Percentiles rank a stretch among this genome's conserved stretches.
Evolutionary conservation across 2,797 vertebrate species (phyloP).

Genomic region (Nasua narica): DNA sequence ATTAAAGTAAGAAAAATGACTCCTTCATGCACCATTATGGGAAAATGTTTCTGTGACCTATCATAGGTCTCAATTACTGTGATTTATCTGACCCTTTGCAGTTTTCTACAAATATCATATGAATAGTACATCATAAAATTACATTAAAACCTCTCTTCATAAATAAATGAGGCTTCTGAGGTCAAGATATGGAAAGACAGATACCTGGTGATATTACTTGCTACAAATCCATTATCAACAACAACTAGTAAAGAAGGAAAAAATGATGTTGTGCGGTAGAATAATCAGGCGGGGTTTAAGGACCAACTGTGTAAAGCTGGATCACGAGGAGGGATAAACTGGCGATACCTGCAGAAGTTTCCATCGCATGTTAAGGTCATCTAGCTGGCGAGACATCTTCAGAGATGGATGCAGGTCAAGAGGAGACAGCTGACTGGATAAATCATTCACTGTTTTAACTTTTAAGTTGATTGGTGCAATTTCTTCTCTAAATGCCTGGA

Average conservation of each 20-base stretch:
- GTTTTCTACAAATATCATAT: conserved; percentile 64
- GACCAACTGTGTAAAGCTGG: background rate
- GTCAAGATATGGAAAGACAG: conserved; percentile 3
- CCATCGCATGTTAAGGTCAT: conserved; percentile 97
- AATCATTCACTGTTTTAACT: conserved; percentile 91
- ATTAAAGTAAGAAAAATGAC: conserved; percentile 29
- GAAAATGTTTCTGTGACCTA: conserved; percentile 46
- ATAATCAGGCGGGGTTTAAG: background rate
- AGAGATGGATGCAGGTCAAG: conserved; percentile 95
- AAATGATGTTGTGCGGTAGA: accelerated
- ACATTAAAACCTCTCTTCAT: background rate
- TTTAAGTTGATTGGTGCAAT: conserved; percentile 92
- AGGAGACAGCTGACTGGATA: conserved; percentile 92
- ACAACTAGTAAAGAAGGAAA: background rate
- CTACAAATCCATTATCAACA: background rate
- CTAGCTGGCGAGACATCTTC: conserved; percentile 93
- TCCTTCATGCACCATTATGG: conserved; percentile 31
- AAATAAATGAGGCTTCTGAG: background rate
- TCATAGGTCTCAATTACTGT: conserved; percentile 49
- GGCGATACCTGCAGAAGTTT: conserved; percentile 92
- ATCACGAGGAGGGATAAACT: background rate
- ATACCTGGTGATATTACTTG: background rate
- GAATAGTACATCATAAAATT: background rate
- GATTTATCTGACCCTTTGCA: conserved; percentile 63
- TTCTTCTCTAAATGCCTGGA: conserved; percentile 93